Conservation (phyloP, 2,113 vertebrate genomes). For the Leucoraja erinaceus region DNA sequence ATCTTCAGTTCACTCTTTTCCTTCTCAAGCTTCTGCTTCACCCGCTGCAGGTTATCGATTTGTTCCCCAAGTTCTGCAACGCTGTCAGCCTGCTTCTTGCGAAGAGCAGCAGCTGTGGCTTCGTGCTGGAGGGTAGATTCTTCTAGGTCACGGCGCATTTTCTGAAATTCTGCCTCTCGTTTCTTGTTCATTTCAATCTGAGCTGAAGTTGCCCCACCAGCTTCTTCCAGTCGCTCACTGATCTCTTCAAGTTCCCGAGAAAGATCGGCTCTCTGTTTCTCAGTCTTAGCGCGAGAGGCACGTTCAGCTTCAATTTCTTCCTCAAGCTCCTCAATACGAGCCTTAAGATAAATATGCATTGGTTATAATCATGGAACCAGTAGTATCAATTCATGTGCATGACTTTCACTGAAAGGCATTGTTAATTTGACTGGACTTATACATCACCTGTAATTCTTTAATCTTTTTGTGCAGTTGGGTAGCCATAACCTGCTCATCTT, state of each 20-base stretch:
- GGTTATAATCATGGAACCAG: not conserved
- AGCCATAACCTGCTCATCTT: constrained; percentile 62
- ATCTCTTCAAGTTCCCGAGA: constrained; percentile 54
- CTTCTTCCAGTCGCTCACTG: constrained; percentile 53
- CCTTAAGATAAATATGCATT: constrained; percentile 43
- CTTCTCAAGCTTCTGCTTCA: constrained; percentile 58
- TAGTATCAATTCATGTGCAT: not conserved
- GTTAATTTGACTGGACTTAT: too few species aligned
- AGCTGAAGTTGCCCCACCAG: constrained; percentile 47
- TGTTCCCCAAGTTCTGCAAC: constrained; percentile 49
- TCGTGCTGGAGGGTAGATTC: constrained; percentile 65
- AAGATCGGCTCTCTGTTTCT: constrained; percentile 50
- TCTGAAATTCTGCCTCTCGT: constrained; percentile 58
- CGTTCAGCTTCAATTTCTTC: constrained; percentile 55
- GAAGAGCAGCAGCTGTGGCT: constrained; percentile 47
- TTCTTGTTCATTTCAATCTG: constrained; percentile 63
- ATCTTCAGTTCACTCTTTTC: constrained; percentile 63
- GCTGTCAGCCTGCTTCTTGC: constrained; percentile 54
- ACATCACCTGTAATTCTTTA: constrained; percentile 66
- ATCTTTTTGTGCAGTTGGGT: constrained; percentile 67
- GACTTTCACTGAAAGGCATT: not conserved
- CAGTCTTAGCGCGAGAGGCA: constrained; percentile 44
- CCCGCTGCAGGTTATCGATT: constrained; percentile 59
- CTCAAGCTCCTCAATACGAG: constrained; percentile 57
- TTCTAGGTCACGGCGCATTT: constrained; percentile 60